Evolutionary conservation across 2,113 vertebrate genomes (phyloP), one percentile per base, ranked within the genome.

Genomic region (Phalacrocorax brasilianus): DNA sequence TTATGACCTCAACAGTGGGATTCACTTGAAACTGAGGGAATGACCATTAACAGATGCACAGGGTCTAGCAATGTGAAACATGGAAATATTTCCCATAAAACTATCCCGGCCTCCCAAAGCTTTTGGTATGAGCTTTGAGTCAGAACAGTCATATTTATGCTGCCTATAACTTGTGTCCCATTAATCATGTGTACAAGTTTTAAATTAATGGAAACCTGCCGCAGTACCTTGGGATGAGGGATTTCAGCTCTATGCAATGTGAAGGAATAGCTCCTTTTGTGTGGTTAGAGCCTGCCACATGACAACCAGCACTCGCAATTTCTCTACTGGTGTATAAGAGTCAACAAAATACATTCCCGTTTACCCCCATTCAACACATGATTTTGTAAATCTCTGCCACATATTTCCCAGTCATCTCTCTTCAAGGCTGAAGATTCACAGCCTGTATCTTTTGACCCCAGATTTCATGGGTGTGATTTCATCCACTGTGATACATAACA

Each of bases 401-500:
- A 5, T 11, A 22, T n/a, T 40, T 3, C 45, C 32, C 45, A 42
- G 6, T 22, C 23, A 44, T 40, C 14, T 53, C 17, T 67, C 49
- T 55, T 49, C 89, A 40, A 77, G 55, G 12, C 23, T 73, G 50
- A 80, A 38, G 55, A 42, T 58, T 85, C 14, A 27, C 55, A 77
- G 33, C 27, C 42, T 58, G 11, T 53, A 19, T 58, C 65, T 87
- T 85, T 28, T 2, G 13, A 26, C 13, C 28, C 20, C 30, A 14
- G 10, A 32, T 82, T 58, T 77, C 42, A 44, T 44, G 42, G 14
- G 42, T 44, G 42, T 88, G 38, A 40, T 53, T 73, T 35, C 5
- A 1, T 33, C 24, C 45, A 18, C 26, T n/a, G 8, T 11, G n/a
- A 14, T 20, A 33, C 6, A 8, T 5, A 50, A 33, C 2, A 1